Conservation (phyloP, 2,113 vertebrate genomes). For the Scortum barcoo region DNA sequence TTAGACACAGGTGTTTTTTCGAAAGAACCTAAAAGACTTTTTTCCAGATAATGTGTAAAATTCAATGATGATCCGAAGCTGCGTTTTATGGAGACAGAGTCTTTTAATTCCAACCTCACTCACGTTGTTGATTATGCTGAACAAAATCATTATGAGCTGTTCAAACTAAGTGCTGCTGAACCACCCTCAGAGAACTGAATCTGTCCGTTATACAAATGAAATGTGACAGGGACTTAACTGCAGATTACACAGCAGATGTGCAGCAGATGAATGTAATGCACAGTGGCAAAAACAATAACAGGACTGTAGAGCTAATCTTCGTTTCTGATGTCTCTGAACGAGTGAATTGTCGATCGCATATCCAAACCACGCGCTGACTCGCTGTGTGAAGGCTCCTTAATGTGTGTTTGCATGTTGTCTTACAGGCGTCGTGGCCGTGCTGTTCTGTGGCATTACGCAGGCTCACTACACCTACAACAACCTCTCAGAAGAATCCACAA, state of each 20-base stretch:
- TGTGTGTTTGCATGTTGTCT: background rate
- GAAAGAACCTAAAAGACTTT: too few species aligned
- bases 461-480: conserved; percentile 98
- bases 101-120: background rate
- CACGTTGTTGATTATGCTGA: background rate
- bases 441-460: conserved; percentile 97
- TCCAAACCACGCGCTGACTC: background rate
- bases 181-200: background rate
- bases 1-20: background rate
- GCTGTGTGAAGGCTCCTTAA: background rate
- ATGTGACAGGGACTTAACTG: conserved; percentile 13
- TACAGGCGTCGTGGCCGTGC: conserved; percentile 94
- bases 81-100: background rate
- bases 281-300: background rate
- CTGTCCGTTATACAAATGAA: conserved; percentile 25
- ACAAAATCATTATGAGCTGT: background rate
- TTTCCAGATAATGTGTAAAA: too few species aligned
- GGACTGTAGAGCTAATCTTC: background rate
- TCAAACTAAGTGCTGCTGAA: conserved; percentile 13
- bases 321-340: background rate
- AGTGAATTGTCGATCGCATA: background rate
- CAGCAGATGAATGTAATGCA: background rate
- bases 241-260: conserved; percentile 29
- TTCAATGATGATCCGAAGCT: too few species aligned
- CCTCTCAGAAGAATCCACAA: conserved; percentile 93